phyloP scores from a whole-genome alignment of 2,113 vertebrate species.

The Guaruba guarouba region DNA sequence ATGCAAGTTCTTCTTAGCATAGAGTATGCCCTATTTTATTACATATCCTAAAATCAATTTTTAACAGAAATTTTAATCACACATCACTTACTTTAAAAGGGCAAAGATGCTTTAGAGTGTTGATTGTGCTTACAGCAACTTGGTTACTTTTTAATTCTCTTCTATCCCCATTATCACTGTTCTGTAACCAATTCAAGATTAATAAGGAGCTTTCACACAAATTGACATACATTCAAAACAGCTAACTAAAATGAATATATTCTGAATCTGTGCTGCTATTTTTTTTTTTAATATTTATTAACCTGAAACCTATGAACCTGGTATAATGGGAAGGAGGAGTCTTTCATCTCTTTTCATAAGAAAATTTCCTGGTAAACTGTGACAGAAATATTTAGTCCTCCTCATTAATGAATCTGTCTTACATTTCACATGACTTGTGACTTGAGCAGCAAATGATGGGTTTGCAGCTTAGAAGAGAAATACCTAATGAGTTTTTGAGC shows the following conservation, averaged over 20 bases:
- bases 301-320: constrained; percentile 3
- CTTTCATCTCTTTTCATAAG: constrained; percentile 30
- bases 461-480: constrained; percentile 38
- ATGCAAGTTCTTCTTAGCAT: not conserved
- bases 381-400: constrained; percentile 23
- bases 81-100: not conserved
- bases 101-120: not conserved
- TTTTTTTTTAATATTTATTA: constrained; percentile 50
- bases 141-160: constrained; percentile 20
- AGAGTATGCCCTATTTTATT: constrained; percentile 7
- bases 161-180: not conserved
- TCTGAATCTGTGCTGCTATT: not conserved
- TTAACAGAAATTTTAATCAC: constrained; percentile 8
- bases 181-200: constrained; percentile 5
- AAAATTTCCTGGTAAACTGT: constrained; percentile 37
- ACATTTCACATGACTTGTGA: not conserved
- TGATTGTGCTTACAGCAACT: not conserved
- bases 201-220: constrained; percentile 56
- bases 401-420: constrained; percentile 22
- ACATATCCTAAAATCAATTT: not conserved
- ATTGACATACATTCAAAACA: constrained; percentile 52
- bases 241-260: constrained; percentile 47
- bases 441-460: constrained; percentile 9
- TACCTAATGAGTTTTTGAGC: constrained; percentile 52
- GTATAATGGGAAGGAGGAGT: constrained; percentile 26